Base-by-base conservation (phyloP, 2,888 invertebrate genomes). In the Danaus chrysippus region DNA sequence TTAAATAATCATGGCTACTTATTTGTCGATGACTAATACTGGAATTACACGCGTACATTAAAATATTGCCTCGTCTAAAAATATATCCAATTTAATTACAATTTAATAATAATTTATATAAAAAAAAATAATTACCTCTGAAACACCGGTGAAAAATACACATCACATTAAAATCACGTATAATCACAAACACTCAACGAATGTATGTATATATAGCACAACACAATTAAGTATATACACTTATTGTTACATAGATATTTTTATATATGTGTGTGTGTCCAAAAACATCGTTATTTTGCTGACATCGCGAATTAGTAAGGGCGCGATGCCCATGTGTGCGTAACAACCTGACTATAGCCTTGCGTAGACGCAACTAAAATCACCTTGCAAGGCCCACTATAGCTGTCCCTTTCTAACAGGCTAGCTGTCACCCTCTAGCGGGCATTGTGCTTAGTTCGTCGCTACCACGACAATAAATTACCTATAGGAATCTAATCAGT, bases 341-440 rank as follows among this genome's bases (percentile, higher is more conserved):
- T 83, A 76, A 86, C 89, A 86, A 87, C 89, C 87, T 86, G 85
- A 81, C 86, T 76, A 81, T 78, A 76, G 79, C 88, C 85, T 83
- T 87, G 90, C 91, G 90, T 85, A 80, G 81, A 84, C 86, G 87
- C 91, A 87, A 91, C 91, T 91, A 82, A 90, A 88, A 87, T 90
- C 89, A 90, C 91, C 91, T 91, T 91, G 91, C 91, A 91, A 91
- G 91, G 91, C 89, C 90, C 88, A 88, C 84, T 89, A 77, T 81
- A 71, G 63, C 79, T 70, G 72, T 88, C 87, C 84, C 86, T 64
- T 72, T 88, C 81, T 79, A 76, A 84, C 78, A 81, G 68, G 76
- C 72, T 80, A 49, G 55, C 72, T 57, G 70, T 82, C 82, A 73
- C 79, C 8, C 72, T 91, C 87, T 83, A 86, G 84, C 90, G 91